These are phyloP conservation scores for Andrena flavipes DNA, from an alignment of 2,888 invertebrate genomes.

Conservation along the genomic window DNA sequence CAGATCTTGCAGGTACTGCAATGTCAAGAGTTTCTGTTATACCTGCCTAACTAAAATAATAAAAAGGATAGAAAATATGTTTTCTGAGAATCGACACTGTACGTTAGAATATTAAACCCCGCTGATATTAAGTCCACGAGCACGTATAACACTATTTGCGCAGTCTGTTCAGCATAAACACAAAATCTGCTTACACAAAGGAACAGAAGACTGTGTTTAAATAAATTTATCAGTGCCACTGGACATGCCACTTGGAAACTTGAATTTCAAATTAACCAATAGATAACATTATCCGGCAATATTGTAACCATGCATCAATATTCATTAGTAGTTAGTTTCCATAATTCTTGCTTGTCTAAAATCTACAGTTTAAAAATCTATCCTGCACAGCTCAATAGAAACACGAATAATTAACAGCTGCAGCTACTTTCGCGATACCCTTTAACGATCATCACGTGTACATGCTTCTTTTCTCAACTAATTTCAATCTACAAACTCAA, in stretches of 20 bases:
- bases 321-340: constrained; percentile 13
- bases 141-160: background rate
- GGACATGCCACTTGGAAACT: background rate
- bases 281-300: background rate
- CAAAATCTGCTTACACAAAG: background rate
- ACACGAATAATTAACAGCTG: constrained; percentile 1
- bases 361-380: background rate
- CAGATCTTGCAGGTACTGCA: constrained; percentile 88
- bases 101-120: background rate
- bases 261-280: background rate
- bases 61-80: background rate
- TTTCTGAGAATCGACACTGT: background rate
- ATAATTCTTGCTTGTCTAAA: background rate
- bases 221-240: background rate
- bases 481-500: background rate
- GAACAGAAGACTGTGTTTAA: background rate
- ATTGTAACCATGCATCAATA: background rate
- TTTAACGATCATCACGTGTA: background rate
- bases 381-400: background rate
- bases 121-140: background rate
- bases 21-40: constrained; percentile 44
- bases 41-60: background rate
- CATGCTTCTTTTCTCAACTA: background rate
- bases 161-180: background rate
- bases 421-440: background rate